Base-by-base conservation (phyloP, 2,888 invertebrate genomes). In the Sepiola atlantica region DNA sequence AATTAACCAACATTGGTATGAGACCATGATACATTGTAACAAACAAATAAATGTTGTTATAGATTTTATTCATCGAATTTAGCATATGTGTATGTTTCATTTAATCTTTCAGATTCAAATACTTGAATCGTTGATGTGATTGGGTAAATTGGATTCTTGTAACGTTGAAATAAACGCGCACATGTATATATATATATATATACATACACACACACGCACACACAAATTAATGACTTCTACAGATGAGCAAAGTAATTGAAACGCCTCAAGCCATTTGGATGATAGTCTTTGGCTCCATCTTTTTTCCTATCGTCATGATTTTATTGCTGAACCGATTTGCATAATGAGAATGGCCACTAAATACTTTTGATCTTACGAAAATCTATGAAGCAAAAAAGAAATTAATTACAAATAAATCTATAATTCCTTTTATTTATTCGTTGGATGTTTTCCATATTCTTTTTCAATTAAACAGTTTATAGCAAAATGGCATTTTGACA, bases 311-410 rank as follows among this genome's bases (percentile, higher is more conserved):
- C 77, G 2, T 77, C 77, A 77, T 77, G n/a, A 32, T 77, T 18
- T 77, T 77, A 77, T 32, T 77, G 77, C n/a, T 77, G n/a, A 77
- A 16, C 14, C 16, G n/a, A 77, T 77, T 77, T 77, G n/a, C 77
- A 77, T 77, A 77, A 77, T 77, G 77, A 77, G n/a, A 77, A 77
- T 77, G 77, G 77, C 77, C 28, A n/a, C 12, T 10, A 77, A 77
- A 77, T 77, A 16, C 14, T 77, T 77, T 77, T 77, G n/a, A 77
- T 77, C 77, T 77, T 32, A 16, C n/a, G 14, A 77, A 32, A 77
- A 77, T 77, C 77, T 77, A 77, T 77, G 77, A 77, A 77, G 77
- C n/a, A 32, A 77, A 77, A 45, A 77, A 77, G 77, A n/a, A 77
- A 77, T 45, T 77, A 77, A 77, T 77, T 77, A n/a, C 32, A 77